Percentiles rank a stretch among this genome's conserved stretches.
phyloP scores from a whole-genome alignment of 2,888 invertebrate species.

The Unio delphinus region DNA sequence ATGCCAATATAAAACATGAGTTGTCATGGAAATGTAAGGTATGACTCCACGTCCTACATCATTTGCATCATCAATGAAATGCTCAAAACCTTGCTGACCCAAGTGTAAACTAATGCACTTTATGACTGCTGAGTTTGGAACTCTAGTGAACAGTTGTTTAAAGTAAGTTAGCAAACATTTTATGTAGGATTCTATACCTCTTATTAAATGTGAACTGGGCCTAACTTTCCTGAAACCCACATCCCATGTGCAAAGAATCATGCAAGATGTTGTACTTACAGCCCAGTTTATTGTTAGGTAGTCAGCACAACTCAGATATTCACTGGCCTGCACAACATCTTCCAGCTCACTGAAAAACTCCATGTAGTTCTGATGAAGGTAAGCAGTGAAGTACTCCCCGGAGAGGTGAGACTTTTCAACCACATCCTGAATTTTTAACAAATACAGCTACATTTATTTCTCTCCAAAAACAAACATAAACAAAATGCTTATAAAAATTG shows the following conservation, averaged over 20 bases:
- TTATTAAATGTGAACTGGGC: background rate
- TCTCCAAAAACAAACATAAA: no score
- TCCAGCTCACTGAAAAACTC: constrained; percentile 81
- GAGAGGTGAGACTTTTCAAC: constrained; percentile 69
- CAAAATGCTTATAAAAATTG: no score
- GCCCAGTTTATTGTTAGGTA: constrained; percentile 77
- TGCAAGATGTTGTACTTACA: constrained; percentile 46
- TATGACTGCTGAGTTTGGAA: no score
- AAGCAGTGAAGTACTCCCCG: constrained; percentile 69
- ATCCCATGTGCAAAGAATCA: background rate
- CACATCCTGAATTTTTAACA: constrained; percentile 55
- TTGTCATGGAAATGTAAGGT: no score
- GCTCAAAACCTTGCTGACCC: no score
- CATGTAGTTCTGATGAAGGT: constrained; percentile 74
- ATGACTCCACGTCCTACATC: no score
- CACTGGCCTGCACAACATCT: constrained; percentile 77
- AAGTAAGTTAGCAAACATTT: background rate
- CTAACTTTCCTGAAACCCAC: background rate
- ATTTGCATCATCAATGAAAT: no score
- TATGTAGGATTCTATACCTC: background rate
- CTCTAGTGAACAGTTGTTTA: no score
- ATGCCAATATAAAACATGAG: no score
- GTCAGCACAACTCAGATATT: constrained; percentile 82
- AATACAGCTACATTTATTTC: no score
- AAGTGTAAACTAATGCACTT: no score